A percentile compares a stretch with the other conserved stretches of the same genome.
Conservation (phyloP, 2,888 invertebrate species). For the Deroplatys truncata region DNA sequence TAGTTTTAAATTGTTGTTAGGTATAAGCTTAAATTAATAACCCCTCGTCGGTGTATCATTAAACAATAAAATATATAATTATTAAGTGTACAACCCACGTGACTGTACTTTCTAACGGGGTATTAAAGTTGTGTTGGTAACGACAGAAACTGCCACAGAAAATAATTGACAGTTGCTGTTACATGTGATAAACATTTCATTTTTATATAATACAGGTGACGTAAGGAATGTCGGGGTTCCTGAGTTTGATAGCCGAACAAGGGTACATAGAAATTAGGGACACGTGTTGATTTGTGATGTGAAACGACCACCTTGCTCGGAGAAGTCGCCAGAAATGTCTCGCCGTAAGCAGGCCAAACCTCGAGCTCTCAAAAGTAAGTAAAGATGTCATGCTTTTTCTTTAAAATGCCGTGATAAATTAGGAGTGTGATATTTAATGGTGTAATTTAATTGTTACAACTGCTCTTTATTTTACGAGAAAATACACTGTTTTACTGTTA, state of each 20-base stretch:
- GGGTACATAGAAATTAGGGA: neutral
- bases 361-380: constrained; percentile 66
- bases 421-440: neutral
- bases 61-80: neutral
- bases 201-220: neutral
- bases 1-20: neutral
- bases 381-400: neutral
- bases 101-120: neutral
- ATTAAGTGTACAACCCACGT: neutral
- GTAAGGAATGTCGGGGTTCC: neutral
- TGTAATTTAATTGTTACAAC: neutral
- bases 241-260: neutral
- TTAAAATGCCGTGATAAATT: neutral
- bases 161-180: neutral
- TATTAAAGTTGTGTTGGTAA: neutral
- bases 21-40: neutral
- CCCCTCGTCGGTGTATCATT: neutral
- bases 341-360: constrained; percentile 69
- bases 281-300: neutral
- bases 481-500: no score
- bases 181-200: neutral
- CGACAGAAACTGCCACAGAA: neutral
- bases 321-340: constrained; percentile 46
- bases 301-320: neutral
- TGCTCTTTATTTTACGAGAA: no score